Evolutionary conservation across 2,888 invertebrate genomes (phyloP).

Genomic region (Morpho helenor): DNA sequence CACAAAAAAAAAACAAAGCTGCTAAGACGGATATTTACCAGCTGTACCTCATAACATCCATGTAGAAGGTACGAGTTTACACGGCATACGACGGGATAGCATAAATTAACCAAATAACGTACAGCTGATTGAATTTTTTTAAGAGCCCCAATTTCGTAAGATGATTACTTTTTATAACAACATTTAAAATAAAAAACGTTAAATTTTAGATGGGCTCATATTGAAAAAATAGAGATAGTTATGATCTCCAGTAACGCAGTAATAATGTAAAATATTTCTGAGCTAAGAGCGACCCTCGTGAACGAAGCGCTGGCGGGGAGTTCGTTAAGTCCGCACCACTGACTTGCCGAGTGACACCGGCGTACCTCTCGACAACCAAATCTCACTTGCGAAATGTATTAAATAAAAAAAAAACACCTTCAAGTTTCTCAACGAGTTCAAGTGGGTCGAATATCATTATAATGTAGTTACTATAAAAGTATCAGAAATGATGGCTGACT

Average conservation of each 20-base stretch:
- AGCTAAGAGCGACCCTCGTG: slow-evolving; percentile 34
- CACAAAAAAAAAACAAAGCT: too few species aligned
- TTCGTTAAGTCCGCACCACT: slow-evolving; percentile 71
- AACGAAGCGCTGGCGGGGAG: slow-evolving; percentile 44
- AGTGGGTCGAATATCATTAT: slow-evolving; percentile 44
- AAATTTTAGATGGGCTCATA: too few species aligned
- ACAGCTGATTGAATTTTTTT: too few species aligned
- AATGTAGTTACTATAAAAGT: slow-evolving; percentile 29
- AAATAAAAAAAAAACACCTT: slow-evolving; percentile 62
- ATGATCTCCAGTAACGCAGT: slow-evolving; percentile 3
- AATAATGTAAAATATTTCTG: slow-evolving; percentile 30
- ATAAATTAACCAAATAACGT: too few species aligned
- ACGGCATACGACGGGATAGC: too few species aligned
- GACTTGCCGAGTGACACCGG: slow-evolving; percentile 65
- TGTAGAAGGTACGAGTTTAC: too few species aligned
- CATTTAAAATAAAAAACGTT: too few species aligned
- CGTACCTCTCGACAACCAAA: slow-evolving; percentile 58
- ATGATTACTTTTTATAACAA: too few species aligned
- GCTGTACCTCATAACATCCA: too few species aligned
- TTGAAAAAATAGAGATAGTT: not conserved
- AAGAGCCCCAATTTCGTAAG: too few species aligned
- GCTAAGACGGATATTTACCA: too few species aligned
- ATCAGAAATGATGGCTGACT: too few species aligned
- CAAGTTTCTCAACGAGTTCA: slow-evolving; percentile 54
- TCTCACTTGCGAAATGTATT: slow-evolving; percentile 60